Conservation (phyloP, 2,113 vertebrate species). For the Ellobius talpinus region DNA sequence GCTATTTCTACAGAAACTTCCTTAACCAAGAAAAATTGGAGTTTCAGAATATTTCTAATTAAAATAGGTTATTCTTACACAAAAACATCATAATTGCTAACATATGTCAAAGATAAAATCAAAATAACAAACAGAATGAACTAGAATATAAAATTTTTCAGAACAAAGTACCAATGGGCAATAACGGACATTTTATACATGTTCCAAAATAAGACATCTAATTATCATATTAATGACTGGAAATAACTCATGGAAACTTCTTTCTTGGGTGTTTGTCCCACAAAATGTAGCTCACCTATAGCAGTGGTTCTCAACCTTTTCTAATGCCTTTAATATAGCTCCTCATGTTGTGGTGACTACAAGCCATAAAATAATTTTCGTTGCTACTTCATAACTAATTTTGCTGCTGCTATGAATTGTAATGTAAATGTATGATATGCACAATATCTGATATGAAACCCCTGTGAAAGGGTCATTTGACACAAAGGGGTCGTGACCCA, state of each 20-base stretch:
- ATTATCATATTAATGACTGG: background rate
- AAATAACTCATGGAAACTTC: background rate
- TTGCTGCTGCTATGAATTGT: background rate
- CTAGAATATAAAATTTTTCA: background rate
- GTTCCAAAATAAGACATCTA: background rate
- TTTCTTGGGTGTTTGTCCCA: too few relatives aligned
- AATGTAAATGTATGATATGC: background rate
- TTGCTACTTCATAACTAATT: background rate
- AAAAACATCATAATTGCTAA: background rate
- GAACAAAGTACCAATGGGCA: background rate
- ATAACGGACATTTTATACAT: too few relatives aligned
- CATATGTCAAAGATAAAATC: background rate
- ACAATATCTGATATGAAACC: background rate
- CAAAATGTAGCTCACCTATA: background rate
- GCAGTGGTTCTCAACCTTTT: background rate
- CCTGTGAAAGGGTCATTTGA: too few relatives aligned
- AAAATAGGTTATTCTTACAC: background rate
- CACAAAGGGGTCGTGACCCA: background rate
- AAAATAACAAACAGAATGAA: background rate
- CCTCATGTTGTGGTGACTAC: background rate
- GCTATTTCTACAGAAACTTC: background rate
- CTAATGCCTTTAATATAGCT: background rate
- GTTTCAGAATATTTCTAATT: constrained; percentile 21
- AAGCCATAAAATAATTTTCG: background rate
- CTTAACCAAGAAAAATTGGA: background rate